phyloP scores from a whole-genome alignment of 2,888 invertebrate species.

The Actias luna region DNA sequence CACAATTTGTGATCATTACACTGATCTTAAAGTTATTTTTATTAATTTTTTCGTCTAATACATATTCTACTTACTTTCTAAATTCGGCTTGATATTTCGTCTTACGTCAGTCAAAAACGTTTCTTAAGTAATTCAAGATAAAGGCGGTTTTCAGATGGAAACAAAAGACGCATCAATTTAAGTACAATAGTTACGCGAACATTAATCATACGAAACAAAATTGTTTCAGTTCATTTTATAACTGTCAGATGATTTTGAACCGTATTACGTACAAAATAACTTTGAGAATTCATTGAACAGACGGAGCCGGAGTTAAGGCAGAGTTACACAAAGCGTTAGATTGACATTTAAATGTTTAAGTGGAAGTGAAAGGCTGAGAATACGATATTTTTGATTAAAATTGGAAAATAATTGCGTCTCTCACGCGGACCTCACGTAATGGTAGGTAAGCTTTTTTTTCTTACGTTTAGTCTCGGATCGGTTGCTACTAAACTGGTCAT shows the following conservation, averaged over 20 bases:
- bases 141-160: conserved; percentile 32
- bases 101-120: conserved; percentile 21
- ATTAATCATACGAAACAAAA: conserved; percentile 78
- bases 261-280: conserved; percentile 33
- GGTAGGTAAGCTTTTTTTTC: conserved; percentile 54
- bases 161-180: conserved; percentile 36
- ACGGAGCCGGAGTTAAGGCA: conserved; percentile 45
- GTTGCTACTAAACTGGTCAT: conserved; percentile 56
- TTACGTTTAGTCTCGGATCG: conserved; percentile 56
- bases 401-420: conserved; percentile 81
- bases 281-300: conserved; percentile 30
- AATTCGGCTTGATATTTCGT: conserved; percentile 37
- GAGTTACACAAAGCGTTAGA: conserved; percentile 52
- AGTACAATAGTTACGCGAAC: conserved; percentile 60
- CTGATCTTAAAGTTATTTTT: conserved; percentile 53
- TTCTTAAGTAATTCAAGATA: conserved; percentile 24
- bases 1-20: conserved; percentile 9
- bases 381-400: conserved; percentile 81
- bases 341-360: conserved; percentile 81
- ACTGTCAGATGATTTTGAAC: conserved; percentile 32
- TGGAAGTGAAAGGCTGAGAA: conserved; percentile 79
- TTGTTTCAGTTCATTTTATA: conserved; percentile 60
- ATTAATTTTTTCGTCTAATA: conserved; percentile 53
- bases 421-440: conserved; percentile 70
- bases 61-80: conserved; percentile 60